Evolutionary conservation across 2,113 vertebrate genomes (phyloP).

Genomic region (Glareola pratincola): DNA sequence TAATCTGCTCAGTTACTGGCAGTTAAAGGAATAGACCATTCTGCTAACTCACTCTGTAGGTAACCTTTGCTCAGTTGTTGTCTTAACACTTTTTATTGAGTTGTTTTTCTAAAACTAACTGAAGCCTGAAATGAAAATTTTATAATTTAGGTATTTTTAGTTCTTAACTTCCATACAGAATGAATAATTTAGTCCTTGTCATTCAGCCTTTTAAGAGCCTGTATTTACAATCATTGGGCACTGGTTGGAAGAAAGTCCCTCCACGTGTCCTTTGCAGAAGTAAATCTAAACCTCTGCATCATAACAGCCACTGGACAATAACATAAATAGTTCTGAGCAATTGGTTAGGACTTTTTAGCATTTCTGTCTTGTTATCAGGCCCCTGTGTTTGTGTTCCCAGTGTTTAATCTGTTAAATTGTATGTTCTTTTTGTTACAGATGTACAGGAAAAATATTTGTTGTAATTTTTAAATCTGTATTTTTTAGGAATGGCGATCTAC

Average conservation of each 20-base stretch:
- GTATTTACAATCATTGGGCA: not conserved
- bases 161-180: not conserved
- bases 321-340: not conserved
- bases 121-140: not conserved
- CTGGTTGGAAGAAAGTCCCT: not conserved
- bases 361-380: not conserved
- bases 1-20: not conserved
- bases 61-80: not conserved
- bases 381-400: not conserved
- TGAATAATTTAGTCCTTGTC: not conserved
- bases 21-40: not conserved
- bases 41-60: not conserved
- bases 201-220: not conserved
- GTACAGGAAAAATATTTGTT: not conserved
- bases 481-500: not conserved
- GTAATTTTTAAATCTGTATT: not conserved
- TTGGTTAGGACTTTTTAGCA: not conserved
- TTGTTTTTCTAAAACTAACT: not conserved
- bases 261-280: not conserved
- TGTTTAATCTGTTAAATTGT: not conserved
- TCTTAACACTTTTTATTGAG: not conserved
- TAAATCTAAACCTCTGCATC: not conserved
- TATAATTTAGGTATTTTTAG: not conserved
- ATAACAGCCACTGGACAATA: not conserved
- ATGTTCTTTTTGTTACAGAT: not conserved